Conservation (phyloP, 2,797 vertebrate genomes). For the Leucoraja ocellata region DNA sequence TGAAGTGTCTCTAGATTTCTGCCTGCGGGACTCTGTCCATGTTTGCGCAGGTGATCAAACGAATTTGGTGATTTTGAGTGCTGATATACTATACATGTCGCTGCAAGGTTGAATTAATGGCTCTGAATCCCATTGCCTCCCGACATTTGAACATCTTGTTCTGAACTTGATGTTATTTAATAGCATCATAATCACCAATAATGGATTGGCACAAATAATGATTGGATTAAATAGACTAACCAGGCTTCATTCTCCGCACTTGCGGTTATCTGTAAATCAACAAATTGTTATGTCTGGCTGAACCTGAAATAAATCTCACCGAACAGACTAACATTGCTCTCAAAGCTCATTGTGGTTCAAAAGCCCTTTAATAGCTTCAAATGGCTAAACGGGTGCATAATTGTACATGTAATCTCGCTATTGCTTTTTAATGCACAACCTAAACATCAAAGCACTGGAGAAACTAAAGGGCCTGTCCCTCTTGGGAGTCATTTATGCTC, state of each 20-base stretch:
- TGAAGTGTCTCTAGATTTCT: too few relatives aligned
- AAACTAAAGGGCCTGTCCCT: too few relatives aligned
- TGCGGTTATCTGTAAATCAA: background rate
- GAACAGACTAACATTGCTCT: background rate
- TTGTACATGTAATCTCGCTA: too few relatives aligned
- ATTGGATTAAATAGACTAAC: background rate
- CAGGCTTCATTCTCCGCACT: background rate
- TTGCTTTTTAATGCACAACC: too few relatives aligned
- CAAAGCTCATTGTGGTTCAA: background rate
- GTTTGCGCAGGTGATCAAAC: background rate
- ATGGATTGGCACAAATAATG: background rate
- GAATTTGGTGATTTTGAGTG: background rate
- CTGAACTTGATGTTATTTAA: background rate
- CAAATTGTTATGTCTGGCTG: background rate
- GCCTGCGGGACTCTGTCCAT: background rate
- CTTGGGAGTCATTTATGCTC: too few relatives aligned
- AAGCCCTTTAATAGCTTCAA: too few relatives aligned
- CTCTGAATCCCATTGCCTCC: background rate
- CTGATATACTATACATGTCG: background rate
- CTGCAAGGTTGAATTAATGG: background rate
- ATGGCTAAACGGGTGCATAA: too few relatives aligned
- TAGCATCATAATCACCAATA: background rate
- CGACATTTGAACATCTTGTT: background rate
- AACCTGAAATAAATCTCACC: background rate
- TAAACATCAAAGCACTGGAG: too few relatives aligned